Evolutionary conservation across 2,797 vertebrate genomes (phyloP), one percentile per base, ranked within the genome.

Genomic region (Gobio occitaniae): DNA sequence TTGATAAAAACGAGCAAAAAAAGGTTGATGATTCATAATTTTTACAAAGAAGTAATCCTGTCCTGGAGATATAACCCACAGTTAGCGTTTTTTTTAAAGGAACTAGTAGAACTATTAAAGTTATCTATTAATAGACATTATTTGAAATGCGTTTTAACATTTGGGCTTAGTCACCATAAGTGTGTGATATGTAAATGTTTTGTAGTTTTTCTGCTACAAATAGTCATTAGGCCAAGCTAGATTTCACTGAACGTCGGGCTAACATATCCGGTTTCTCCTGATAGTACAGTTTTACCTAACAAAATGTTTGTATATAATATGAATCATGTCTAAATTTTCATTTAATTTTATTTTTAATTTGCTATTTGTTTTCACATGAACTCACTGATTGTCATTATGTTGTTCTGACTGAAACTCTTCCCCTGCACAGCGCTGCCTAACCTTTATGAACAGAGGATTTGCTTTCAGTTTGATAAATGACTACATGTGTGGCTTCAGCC

Each of bases 361-460:
- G n/a, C 6, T 9, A 29, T 29, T 74, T 32, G 16, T 10, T 15
- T 81, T 19, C 5, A 41, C 1, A 11, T 81, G 1, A 25, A 44
- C 2, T 48, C 3, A 63, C 16, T 83, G 19, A 4, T 47, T 50
- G 4, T 4, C 69, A 78, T 47, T 38, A 25, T 29, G 72, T 86
- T 0, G 89, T 86, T 70, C 11, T 85, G 19, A 54, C 13, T 72
- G 52, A 29, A 74, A 82, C 54, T 74, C 25, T 48, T 1, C 52
- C 78, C 90, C 0, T 91, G 82, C 80, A 65, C 92, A 99, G 98
- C 96, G 97, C 82, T 98, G 97, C 86, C 94, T 99, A 91, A 98
- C 97, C 0, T 94, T 99, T 90, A 99, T 99, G 97, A 97, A 99
- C 93, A 95, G 98, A 93, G 97, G 98, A 72, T 99, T 98, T 88